Evolutionary conservation across 2,797 vertebrate genomes (phyloP).

Genomic region (Serranus cabrilla): DNA sequence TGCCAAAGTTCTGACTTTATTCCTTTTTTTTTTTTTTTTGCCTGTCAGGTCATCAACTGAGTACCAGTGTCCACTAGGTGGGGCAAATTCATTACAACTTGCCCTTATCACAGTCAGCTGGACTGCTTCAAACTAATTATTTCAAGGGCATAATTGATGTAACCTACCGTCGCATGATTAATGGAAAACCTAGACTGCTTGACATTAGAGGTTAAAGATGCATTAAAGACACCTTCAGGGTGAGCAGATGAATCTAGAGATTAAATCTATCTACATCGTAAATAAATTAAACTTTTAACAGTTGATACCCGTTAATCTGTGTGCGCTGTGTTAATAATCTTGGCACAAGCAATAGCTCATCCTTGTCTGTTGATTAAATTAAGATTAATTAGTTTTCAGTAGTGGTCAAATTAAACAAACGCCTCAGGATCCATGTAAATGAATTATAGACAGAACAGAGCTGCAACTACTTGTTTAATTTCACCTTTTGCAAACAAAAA

Average conservation of each 20-base stretch:
- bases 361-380: conserved; percentile 34
- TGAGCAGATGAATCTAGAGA: conserved; percentile 23
- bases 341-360: conserved; percentile 18
- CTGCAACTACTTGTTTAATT: not conserved
- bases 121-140: not conserved
- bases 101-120: not conserved
- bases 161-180: not conserved
- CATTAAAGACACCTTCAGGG: conserved; percentile 9
- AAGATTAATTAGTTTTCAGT: conserved; percentile 15
- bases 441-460: not conserved
- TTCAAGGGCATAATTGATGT: not conserved
- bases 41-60: too few species aligned
- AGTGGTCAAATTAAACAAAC: conserved; percentile 1
- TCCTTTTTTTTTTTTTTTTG: too few species aligned
- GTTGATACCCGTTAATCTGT: conserved; percentile 20
- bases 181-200: not conserved
- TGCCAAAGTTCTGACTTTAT: too few species aligned
- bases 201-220: conserved; percentile 9
- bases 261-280: conserved; percentile 19
- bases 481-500: not conserved
- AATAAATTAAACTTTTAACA: conserved; percentile 34
- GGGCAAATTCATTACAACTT: not conserved
- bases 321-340: conserved; percentile 5
- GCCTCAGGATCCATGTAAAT: not conserved
- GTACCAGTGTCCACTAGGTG: conserved; percentile 4